Evolutionary conservation across 53 echinoderm and acorn worm species (phyloP).

Genomic region (Antedon mediterranea): DNA sequence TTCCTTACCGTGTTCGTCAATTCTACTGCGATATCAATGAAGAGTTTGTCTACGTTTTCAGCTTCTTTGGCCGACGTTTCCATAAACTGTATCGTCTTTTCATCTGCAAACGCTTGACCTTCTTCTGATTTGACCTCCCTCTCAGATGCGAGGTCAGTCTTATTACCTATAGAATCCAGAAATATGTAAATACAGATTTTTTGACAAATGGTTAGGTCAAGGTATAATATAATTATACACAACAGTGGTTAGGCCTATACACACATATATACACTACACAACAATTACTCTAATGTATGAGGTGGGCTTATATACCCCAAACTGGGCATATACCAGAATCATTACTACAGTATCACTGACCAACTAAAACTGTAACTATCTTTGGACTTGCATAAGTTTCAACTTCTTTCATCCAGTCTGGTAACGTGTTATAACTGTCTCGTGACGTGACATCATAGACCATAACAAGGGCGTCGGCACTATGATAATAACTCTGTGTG

Average conservation of each 20-base stretch:
- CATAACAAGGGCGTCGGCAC: slow-evolving; percentile 88
- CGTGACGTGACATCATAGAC: slow-evolving; percentile 92
- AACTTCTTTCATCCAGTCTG: slow-evolving; percentile 90
- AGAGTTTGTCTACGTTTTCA: slow-evolving; percentile 91
- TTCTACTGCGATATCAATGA: slow-evolving; percentile 86
- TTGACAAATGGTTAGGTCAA: background rate
- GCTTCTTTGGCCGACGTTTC: slow-evolving; percentile 97
- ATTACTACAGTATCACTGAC: slow-evolving; percentile 26
- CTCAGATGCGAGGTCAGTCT: slow-evolving; percentile 73
- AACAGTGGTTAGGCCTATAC: background rate
- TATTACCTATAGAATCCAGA: slow-evolving; percentile 38
- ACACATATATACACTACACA: background rate
- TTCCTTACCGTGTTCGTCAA: slow-evolving; percentile 85
- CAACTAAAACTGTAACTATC: slow-evolving; percentile 88
- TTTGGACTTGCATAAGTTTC: slow-evolving; percentile 91
- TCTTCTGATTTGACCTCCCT: slow-evolving; percentile 74
- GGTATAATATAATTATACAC: background rate
- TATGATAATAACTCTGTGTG: slow-evolving; percentile 98
- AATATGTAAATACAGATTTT: background rate
- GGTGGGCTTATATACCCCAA: background rate
- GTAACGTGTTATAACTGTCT: slow-evolving; percentile 86
- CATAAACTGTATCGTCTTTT: slow-evolving; percentile 71
- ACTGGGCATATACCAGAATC: background rate
- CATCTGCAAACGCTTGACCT: slow-evolving; percentile 71
- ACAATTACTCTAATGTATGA: background rate